Evolutionary conservation across 2,888 invertebrate genomes (phyloP).

Genomic region (Parnassius orleans): DNA sequence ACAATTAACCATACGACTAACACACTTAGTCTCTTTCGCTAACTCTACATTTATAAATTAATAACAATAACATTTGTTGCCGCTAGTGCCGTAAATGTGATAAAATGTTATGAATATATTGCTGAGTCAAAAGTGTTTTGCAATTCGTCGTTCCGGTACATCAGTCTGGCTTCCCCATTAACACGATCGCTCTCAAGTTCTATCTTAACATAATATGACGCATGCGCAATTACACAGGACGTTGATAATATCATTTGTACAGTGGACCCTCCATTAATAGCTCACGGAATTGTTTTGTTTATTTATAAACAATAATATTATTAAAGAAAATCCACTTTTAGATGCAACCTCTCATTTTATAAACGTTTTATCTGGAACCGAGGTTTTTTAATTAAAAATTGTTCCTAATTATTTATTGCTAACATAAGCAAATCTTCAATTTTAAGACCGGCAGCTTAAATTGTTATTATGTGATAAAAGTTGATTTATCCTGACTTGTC

Average conservation of each 20-base stretch:
- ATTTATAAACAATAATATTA: conserved; percentile 46
- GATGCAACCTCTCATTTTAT: neutral
- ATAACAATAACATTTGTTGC: no score
- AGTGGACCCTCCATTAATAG: conserved; percentile 49
- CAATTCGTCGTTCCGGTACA: conserved; percentile 31
- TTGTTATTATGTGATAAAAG: no score
- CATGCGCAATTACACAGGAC: conserved; percentile 63
- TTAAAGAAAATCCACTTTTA: conserved; percentile 30
- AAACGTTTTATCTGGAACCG: neutral
- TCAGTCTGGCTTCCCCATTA: conserved; percentile 37
- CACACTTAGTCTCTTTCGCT: no score
- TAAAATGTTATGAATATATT: conserved; percentile 5
- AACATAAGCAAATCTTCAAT: neutral
- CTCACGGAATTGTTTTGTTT: conserved; percentile 46
- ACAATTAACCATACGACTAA: no score
- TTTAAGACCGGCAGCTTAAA: neutral
- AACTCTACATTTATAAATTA: no score
- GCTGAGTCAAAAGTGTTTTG: conserved; percentile 10
- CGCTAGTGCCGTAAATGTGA: no score
- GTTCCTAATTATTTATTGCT: no score
- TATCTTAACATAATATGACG: conserved; percentile 46
- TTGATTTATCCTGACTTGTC: no score
- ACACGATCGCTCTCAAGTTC: conserved; percentile 30
- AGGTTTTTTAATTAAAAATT: neutral
- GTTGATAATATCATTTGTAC: conserved; percentile 67